Conservation (phyloP, 1,140 invertebrate species). For the Epicauta chinensis region DNA sequence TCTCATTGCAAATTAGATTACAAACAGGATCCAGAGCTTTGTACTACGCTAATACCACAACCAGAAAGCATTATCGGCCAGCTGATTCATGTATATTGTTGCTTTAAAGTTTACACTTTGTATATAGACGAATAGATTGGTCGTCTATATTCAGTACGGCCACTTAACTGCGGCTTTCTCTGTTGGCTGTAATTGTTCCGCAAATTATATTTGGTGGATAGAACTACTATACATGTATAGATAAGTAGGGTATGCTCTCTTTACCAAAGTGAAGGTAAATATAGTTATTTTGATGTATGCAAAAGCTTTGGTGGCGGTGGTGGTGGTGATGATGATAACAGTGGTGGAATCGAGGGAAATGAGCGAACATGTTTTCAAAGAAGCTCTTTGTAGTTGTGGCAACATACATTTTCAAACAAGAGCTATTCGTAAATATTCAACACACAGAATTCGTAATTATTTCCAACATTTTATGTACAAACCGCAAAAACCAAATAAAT, state of each 20-base stretch:
- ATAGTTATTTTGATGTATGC: slow-evolving; percentile 36
- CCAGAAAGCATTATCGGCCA: slow-evolving; percentile 35
- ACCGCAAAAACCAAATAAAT: too few species aligned
- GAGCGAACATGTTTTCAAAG: background rate
- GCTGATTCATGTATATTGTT: slow-evolving; percentile 1
- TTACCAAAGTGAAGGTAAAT: slow-evolving; percentile 24
- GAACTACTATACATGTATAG: slow-evolving; percentile 24
- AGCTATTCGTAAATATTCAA: slow-evolving; percentile 11
- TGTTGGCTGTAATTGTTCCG: slow-evolving; percentile 38
- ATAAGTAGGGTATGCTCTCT: slow-evolving; percentile 19
- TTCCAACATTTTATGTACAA: background rate
- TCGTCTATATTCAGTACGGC: slow-evolving; percentile 21
- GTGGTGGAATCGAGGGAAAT: too few species aligned
- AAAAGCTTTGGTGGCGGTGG: slow-evolving; percentile 25
- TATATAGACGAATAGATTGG: slow-evolving; percentile 10
- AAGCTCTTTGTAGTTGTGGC: slow-evolving; percentile 10
- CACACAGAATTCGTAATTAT: slow-evolving; percentile 14
- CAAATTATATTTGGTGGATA: slow-evolving; percentile 39
- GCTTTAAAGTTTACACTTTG: slow-evolving; percentile 19
- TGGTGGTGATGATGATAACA: too few species aligned
- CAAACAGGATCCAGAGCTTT: slow-evolving; percentile 36
- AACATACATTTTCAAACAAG: slow-evolving; percentile 12
- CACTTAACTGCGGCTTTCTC: slow-evolving; percentile 38
- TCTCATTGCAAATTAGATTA: slow-evolving; percentile 43
- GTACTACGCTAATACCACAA: slow-evolving; percentile 37